Conservation (phyloP, 2,113 vertebrate species). For the Astatoreochromis straeleni region DNA sequence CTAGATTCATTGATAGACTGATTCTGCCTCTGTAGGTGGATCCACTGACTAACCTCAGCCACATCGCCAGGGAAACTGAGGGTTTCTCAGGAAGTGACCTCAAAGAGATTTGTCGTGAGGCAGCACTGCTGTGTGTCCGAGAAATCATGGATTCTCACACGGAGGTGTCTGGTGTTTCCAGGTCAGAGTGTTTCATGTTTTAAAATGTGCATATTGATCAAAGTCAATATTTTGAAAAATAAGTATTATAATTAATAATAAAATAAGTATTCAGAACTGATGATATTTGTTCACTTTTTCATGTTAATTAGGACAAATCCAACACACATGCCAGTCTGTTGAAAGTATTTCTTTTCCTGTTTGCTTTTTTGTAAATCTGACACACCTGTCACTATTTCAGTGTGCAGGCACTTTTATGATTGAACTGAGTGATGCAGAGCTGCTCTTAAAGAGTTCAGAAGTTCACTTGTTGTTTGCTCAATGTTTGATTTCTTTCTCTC, state of each 20-base stretch:
- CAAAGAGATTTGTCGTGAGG: too few relatives aligned
- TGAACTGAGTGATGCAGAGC: not conserved
- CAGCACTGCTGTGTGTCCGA: too few relatives aligned
- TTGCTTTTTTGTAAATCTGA: too few relatives aligned
- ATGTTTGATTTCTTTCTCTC: not conserved
- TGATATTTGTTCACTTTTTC: not conserved
- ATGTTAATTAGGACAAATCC: fast-evolving
- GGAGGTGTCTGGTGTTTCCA: too few relatives aligned
- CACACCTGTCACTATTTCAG: fast-evolving
- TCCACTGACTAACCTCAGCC: too few relatives aligned
- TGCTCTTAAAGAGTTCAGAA: fast-evolving
- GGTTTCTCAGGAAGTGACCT: too few relatives aligned
- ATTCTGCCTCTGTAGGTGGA: too few relatives aligned
- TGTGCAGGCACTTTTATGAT: fast-evolving
- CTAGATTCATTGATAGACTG: too few relatives aligned
- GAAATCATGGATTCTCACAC: too few relatives aligned
- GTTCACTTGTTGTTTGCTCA: not conserved
- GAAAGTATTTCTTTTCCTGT: too few relatives aligned
- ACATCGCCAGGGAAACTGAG: too few relatives aligned
- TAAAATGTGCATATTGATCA: not conserved
- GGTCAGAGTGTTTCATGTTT: not conserved
- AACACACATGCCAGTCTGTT: too few relatives aligned
- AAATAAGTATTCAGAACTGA: not conserved
- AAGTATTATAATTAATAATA: not conserved
- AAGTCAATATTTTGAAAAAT: not conserved